Percentiles rank a stretch among this genome's conserved stretches.
phyloP scores from a whole-genome alignment of 2,888 invertebrate species.

The Megamerina dolium region DNA sequence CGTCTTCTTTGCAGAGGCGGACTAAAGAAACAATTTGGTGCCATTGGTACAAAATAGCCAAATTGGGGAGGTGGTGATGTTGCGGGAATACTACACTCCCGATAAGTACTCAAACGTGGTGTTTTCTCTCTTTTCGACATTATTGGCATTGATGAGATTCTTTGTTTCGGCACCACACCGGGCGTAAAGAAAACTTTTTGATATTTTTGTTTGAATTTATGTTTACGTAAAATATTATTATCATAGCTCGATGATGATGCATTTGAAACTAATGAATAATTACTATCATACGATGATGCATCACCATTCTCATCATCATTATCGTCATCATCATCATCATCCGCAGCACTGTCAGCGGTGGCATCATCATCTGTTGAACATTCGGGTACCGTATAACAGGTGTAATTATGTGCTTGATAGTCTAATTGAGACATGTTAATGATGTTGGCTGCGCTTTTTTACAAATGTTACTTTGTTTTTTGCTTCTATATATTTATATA shows the following conservation, averaged over 20 bases:
- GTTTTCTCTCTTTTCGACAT: slow-evolving; percentile 24
- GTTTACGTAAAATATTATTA: slow-evolving; percentile 29
- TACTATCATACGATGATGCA: slow-evolving; percentile 19
- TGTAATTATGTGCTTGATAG: slow-evolving; percentile 36
- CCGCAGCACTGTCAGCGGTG: slow-evolving; percentile 18
- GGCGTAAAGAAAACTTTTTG: slow-evolving; percentile 20
- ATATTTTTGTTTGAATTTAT: slow-evolving; percentile 17
- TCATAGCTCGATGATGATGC: slow-evolving; percentile 32
- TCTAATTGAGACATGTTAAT: slow-evolving; percentile 38
- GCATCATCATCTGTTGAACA: slow-evolving; percentile 28
- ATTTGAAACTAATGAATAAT: slow-evolving; percentile 27
- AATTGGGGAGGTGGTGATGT: slow-evolving; percentile 49
- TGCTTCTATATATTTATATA: too few species aligned
- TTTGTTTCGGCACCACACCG: slow-evolving; percentile 17
- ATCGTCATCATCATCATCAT: slow-evolving; percentile 11
- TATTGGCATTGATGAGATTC: slow-evolving; percentile 29
- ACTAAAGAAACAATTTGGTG: slow-evolving; percentile 50
- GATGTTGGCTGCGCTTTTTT: too few species aligned
- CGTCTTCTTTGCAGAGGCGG: slow-evolving; percentile 40
- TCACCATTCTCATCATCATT: slow-evolving; percentile 21
- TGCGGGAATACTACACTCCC: slow-evolving; percentile 25
- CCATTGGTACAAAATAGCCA: slow-evolving; percentile 56
- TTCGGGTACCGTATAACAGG: slow-evolving; percentile 47
- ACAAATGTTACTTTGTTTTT: too few species aligned
- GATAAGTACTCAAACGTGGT: slow-evolving; percentile 36